Evolutionary conservation across 2,797 vertebrate genomes (phyloP).

Genomic region (Notolepis coatsorum): DNA sequence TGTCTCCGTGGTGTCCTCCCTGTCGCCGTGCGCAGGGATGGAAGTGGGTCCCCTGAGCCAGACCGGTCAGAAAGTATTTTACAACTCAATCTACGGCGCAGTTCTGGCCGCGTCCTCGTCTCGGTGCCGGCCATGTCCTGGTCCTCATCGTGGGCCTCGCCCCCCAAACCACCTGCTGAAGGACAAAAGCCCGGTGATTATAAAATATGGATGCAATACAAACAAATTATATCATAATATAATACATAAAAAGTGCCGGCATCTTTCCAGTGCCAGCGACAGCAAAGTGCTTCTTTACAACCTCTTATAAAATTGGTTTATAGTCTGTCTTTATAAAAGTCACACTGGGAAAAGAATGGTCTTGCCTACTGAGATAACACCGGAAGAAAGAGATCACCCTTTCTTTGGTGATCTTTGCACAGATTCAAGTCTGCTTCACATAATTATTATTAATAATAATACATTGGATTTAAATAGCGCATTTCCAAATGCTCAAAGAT

Average conservation of each 20-base stretch:
- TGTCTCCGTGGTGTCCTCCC: background rate
- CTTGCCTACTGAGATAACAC: slow-evolving; percentile 33
- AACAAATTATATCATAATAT: slow-evolving; percentile 59
- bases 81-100: slow-evolving; percentile 58
- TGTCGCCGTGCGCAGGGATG: background rate
- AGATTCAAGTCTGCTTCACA: slow-evolving; percentile 3
- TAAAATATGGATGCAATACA: slow-evolving; percentile 67
- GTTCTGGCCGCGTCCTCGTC: too few relatives aligned
- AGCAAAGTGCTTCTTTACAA: slow-evolving; percentile 65
- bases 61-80: slow-evolving; percentile 54
- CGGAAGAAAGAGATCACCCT: slow-evolving; percentile 14
- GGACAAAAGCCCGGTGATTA: slow-evolving; percentile 56
- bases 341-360: slow-evolving; percentile 6
- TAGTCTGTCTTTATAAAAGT: slow-evolving; percentile 55
- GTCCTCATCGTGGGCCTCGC: slow-evolving; percentile 2
- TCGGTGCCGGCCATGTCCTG: slow-evolving; percentile 25
- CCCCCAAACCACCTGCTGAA: slow-evolving; percentile 39
- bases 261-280: slow-evolving; percentile 43
- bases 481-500: too few relatives aligned
- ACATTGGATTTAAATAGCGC: too few relatives aligned
- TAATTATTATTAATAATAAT: too few relatives aligned
- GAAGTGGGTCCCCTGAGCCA: slow-evolving; percentile 41
- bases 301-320: slow-evolving; percentile 72
- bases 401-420: background rate
- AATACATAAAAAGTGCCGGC: slow-evolving; percentile 55